Conservation (phyloP, 2,888 invertebrate genomes). For the Rhingia campestris region DNA sequence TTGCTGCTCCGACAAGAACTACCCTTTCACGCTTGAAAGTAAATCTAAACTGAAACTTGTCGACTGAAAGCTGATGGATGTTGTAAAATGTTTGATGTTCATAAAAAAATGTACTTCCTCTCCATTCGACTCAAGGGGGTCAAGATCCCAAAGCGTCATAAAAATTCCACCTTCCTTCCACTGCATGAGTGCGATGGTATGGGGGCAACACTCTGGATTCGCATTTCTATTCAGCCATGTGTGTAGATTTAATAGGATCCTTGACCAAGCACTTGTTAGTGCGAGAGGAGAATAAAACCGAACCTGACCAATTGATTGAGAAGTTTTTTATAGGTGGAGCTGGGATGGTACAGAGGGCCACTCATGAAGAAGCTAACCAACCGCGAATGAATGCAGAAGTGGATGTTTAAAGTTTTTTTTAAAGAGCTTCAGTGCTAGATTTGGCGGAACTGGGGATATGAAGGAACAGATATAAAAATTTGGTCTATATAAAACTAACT, state of each 20-base stretch:
- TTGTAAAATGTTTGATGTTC: constrained; percentile 25
- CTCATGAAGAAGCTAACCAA: not conserved
- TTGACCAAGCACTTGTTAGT: constrained; percentile 40
- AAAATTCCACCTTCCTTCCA: constrained; percentile 42
- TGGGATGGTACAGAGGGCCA: constrained; percentile 1
- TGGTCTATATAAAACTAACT: too few relatives aligned
- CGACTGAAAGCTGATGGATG: constrained; percentile 15
- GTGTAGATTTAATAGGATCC: constrained; percentile 52
- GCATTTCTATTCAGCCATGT: constrained; percentile 47
- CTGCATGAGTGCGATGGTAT: not conserved
- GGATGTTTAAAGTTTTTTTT: not conserved
- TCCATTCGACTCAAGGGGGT: constrained; percentile 44
- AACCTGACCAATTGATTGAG: constrained; percentile 38
- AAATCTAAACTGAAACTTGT: constrained; percentile 7
- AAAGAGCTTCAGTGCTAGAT: not conserved
- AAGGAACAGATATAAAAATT: too few relatives aligned
- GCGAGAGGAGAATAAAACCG: constrained; percentile 3
- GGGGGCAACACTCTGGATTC: constrained; percentile 4
- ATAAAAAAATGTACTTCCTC: constrained; percentile 26
- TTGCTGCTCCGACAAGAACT: not conserved
- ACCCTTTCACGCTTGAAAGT: constrained; percentile 16
- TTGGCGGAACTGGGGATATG: too few relatives aligned
- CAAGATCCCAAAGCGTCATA: constrained; percentile 46
- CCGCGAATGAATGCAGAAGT: constrained; percentile 14
- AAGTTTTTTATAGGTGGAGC: not conserved